These are phyloP conservation scores for Polymixis flavicincta DNA, from an alignment of 2,888 invertebrate species.

Conservation along the genomic window DNA sequence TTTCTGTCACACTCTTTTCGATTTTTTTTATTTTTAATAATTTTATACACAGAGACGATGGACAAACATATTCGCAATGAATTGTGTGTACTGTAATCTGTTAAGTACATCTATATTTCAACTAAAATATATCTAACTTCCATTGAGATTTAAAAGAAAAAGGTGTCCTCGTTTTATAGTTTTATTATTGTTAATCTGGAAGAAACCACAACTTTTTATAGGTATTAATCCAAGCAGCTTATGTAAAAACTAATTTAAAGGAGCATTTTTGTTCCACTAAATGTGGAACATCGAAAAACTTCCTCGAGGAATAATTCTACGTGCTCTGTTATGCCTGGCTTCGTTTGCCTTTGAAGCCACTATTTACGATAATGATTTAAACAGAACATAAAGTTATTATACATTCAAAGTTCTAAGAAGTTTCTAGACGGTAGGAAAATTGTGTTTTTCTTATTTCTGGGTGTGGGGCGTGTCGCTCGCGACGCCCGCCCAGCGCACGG, in stretches of 20 bases:
- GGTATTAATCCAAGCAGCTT: not conserved
- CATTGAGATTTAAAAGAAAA: not conserved
- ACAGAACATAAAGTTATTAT: constrained; percentile 12
- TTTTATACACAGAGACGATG: not conserved
- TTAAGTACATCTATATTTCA: not conserved
- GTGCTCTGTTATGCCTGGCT: not conserved
- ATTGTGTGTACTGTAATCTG: not conserved
- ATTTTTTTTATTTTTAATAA: constrained; percentile 18
- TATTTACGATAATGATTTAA: constrained; percentile 28
- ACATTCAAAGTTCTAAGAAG: constrained; percentile 50
- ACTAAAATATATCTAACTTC: not conserved
- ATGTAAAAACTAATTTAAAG: not conserved
- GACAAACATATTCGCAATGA: not conserved
- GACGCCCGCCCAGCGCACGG: constrained; percentile 81
- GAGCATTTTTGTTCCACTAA: not conserved
- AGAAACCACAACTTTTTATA: not conserved
- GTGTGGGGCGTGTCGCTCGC: constrained; percentile 81
- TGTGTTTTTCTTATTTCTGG: constrained; percentile 53
- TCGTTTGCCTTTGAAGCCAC: constrained; percentile 9
- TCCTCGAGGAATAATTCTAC: not conserved
- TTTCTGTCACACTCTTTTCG: constrained; percentile 68
- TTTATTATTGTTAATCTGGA: not conserved
- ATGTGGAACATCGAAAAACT: not conserved
- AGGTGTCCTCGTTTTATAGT: not conserved
- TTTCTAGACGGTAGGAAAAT: constrained; percentile 59